Base-by-base conservation (phyloP, 35 echinoderm and acorn worm genomes). In the Strongylocentrotus purpuratus region DNA sequence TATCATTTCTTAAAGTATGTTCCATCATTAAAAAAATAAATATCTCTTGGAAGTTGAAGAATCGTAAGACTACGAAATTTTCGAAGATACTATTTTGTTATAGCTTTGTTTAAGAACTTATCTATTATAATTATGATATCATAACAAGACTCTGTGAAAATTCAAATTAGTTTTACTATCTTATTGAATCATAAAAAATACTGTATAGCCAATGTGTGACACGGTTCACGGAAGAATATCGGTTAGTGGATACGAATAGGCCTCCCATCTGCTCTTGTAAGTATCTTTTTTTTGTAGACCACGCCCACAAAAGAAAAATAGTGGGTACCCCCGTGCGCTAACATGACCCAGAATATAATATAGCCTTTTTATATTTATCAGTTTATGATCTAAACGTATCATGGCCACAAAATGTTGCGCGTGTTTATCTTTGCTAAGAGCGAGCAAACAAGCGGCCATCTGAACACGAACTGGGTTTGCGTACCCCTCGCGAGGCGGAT, bases 381-480 rank as follows among this genome's bases (percentile, higher is more conserved):
- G 18, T 78, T 78, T 78, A 78, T 78, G 65, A 78, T 78, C 65
- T n/a, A 78, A 78, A 78, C 65, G 65, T 78, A 78, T 78, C 65
- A 78, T 78, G 65, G 65, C 20, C 65, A 78, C 65, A n/a, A 78
- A 78, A 78, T 78, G 65, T 78, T 78, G 22, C 65, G 65, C 25
- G 65, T 78, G 28, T 78, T 78, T 78, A 78, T n/a, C 20, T 78
- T 78, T 78, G 20, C 65, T 78, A 78, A 28, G 65, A 78, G 65
- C 65, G 20, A 28, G 20, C 28, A 78, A 78, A 78, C 25, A 78
- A 28, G n/a, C 65, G 20, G 65, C 65, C 87, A 31, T 89, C 87
- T 89, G 87, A 89, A 89, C 87, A 89, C 87, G 87, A 45, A 45
- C 20, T 0, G 65, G 65, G 87, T 46, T 89, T 89, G 45, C 87